phyloP scores from a whole-genome alignment of 2,113 vertebrate genomes.

The Eubucco bourcierii region DNA sequence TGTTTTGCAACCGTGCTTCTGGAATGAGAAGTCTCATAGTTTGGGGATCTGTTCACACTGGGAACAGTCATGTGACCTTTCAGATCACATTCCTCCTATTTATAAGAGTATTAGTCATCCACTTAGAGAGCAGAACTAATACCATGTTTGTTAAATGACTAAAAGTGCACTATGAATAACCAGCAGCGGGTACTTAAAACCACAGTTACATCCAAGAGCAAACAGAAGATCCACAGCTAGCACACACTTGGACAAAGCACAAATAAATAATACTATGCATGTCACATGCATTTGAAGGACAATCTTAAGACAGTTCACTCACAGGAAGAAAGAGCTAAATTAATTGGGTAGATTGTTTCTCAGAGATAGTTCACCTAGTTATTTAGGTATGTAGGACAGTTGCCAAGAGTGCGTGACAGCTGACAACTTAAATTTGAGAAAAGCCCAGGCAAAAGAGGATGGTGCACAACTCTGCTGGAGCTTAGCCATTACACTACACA shows the following conservation, averaged over 20 bases:
- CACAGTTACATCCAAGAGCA: constrained; percentile 21
- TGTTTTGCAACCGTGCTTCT: not conserved
- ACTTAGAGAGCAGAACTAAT: constrained; percentile 56
- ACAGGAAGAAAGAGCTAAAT: not conserved
- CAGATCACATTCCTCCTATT: constrained; percentile 66
- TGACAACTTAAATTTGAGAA: not conserved
- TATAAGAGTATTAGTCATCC: constrained; percentile 64
- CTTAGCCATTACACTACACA: not conserved
- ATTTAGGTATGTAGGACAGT: not conserved
- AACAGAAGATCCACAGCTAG: constrained; percentile 2
- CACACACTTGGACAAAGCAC: not conserved
- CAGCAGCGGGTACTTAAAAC: constrained; percentile 18
- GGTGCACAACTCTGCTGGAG: not conserved
- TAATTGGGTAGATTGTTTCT: not conserved
- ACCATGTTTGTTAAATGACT: constrained; percentile 64
- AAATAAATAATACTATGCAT: not conserved
- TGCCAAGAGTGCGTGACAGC: not conserved
- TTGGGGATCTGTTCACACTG: constrained; percentile 34
- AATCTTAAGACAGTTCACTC: not conserved
- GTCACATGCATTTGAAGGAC: not conserved
- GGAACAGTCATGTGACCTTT: constrained; percentile 59
- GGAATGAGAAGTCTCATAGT: constrained; percentile 52
- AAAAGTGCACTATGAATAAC: constrained; percentile 54
- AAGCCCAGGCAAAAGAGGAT: constrained; percentile 14
- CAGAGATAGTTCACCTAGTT: constrained; percentile 26